Evolutionary conservation across 2,113 vertebrate genomes (phyloP), one percentile per base, ranked within the genome.

Genomic region (Elephantulus edwardii): DNA sequence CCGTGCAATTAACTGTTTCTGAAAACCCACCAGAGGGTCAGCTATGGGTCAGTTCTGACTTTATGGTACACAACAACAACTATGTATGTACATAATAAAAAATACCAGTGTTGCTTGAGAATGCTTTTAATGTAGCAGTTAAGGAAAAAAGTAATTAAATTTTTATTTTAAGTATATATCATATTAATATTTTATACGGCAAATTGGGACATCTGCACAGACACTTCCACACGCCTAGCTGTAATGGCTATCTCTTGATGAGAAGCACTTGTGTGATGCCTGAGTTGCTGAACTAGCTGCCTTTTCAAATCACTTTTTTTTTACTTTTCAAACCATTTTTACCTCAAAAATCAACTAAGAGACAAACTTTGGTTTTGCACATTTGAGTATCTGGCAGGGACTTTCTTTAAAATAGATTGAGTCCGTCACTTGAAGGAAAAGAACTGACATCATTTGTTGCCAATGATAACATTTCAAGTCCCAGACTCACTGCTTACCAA

Each of bases 381-480:
- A 86, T 33, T 77, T 80, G n/a, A 52, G 28, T 78, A 56, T 72
- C n/a, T 85, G 46, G 70, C 50, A 83, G 48, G 54, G 26, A 88
- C 81, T 91, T 87, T 88, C 42, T 78, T 74, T 50, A 87, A 89
- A 86, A 75, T 40, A 74, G 81, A 81, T 35, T 60, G 83, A 94
- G 24, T 20, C 13, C 33, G 22, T 64, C 46, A 14, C 38, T 86
- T 84, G 68, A 58, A 92, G 52, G 50, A 72, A 83, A 92, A 58
- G 7, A 75, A 46, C 46, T 40, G 74, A 17, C 22, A 52, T n/a
- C 38, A 52, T 50, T 83, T 77, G 19, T 87, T 62, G 68, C 48
- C 35, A 40, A 7, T 81, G 44, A 62, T 22, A 48, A 86, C 90
- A 66, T 66, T 91, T 64, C 71, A 40, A 75, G 38, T 20, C 35